phyloP scores from a whole-genome alignment of 2,797 vertebrate genomes.

The Fundulus diaphanus region DNA sequence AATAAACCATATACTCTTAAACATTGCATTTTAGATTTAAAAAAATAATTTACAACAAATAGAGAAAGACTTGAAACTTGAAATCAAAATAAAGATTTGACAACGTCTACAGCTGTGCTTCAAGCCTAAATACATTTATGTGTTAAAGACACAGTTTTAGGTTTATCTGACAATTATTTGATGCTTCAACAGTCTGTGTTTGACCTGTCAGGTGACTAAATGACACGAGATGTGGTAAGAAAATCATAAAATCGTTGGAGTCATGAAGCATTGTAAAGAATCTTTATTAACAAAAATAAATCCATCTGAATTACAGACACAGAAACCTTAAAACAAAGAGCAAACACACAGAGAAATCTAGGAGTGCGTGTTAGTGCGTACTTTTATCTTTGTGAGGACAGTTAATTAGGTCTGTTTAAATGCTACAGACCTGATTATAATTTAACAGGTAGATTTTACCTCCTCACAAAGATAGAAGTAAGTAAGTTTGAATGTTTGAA shows the following conservation, averaged over 20 bases:
- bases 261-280: slow-evolving; percentile 50
- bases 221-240: not conserved
- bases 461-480: slow-evolving; percentile 15
- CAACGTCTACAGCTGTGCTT: not conserved
- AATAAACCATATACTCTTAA: not conserved
- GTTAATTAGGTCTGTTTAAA: not conserved
- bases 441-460: not conserved
- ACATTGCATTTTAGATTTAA: not conserved
- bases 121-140: not conserved
- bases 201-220: not conserved
- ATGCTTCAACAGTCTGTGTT: not conserved
- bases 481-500: slow-evolving; percentile 11
- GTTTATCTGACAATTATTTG: not conserved
- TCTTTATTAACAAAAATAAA: slow-evolving; percentile 69
- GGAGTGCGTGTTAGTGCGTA: slow-evolving; percentile 12
- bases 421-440: not conserved
- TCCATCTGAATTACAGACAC: slow-evolving; percentile 44
- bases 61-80: not conserved
- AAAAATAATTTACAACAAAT: not conserved
- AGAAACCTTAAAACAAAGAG: slow-evolving; percentile 31
- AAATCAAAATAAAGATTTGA: not conserved
- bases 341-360: slow-evolving; percentile 40
- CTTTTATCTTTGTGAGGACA: slow-evolving; percentile 25
- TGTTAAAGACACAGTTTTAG: not conserved
- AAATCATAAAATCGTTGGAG: slow-evolving; percentile 24